A percentile compares a stretch with the other conserved stretches of the same genome.
These are phyloP conservation scores for Gobiocypris rarus DNA, from an alignment of 2,113 vertebrate genomes.

Conservation along the genomic window DNA sequence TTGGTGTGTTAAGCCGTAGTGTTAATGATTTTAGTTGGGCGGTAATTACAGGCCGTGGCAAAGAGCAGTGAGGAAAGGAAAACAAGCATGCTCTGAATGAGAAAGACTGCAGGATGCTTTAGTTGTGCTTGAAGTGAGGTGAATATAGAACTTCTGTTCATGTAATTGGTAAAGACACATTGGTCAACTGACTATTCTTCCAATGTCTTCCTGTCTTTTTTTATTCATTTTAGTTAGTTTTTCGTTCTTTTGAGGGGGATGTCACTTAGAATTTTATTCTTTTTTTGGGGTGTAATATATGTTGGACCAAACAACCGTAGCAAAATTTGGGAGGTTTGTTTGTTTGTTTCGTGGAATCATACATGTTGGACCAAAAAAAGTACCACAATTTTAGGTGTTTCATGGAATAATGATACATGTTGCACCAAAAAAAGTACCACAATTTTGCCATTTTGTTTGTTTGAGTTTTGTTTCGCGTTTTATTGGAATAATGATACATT, in stretches of 20 bases:
- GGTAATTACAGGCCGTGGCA: constrained; percentile 38
- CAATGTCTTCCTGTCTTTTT: not conserved
- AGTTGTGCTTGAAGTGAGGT: not conserved
- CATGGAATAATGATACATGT: not conserved
- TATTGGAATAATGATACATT: not conserved
- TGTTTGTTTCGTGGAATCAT: too few relatives aligned
- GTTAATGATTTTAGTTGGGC: constrained; percentile 49
- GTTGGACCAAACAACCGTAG: too few relatives aligned
- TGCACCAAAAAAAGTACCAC: not conserved
- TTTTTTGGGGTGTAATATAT: too few relatives aligned
- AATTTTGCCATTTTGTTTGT: not conserved
- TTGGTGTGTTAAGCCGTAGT: constrained; percentile 30
- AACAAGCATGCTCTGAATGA: not conserved
- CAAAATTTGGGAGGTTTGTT: too few relatives aligned
- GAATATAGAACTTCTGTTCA: not conserved
- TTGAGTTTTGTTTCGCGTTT: not conserved
- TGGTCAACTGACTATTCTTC: not conserved
- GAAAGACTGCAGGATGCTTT: not conserved
- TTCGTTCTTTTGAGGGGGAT: too few relatives aligned
- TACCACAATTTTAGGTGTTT: too few relatives aligned
- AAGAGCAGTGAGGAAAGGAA: not conserved
- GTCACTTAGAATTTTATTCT: too few relatives aligned
- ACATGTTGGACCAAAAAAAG: too few relatives aligned
- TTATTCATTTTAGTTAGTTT: too few relatives aligned
- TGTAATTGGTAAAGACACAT: not conserved